phyloP scores from a whole-genome alignment of 2,113 vertebrate genomes.

The Phrynocephalus versicolor region DNA sequence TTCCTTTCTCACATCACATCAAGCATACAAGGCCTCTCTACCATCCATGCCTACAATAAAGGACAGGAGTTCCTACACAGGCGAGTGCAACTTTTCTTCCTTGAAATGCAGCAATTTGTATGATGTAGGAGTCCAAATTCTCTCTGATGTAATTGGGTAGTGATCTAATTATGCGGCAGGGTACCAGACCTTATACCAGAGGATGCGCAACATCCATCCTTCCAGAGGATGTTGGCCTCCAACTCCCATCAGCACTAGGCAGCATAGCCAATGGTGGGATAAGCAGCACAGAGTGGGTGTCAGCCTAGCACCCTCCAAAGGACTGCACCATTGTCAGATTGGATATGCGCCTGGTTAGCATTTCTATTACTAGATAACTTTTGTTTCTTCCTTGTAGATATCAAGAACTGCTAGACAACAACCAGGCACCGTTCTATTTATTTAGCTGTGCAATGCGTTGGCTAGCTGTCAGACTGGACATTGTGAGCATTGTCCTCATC shows the following conservation, averaged over 20 bases:
- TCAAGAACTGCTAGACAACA: conserved; percentile 88
- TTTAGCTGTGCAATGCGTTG: conserved; percentile 94
- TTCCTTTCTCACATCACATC: conserved; percentile 92
- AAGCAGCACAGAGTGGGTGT: too few relatives aligned
- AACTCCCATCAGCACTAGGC: too few relatives aligned
- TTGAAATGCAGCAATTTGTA: background rate
- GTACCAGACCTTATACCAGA: background rate
- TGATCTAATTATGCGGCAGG: background rate
- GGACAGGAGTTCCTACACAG: conserved; percentile 87
- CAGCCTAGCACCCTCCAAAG: too few relatives aligned
- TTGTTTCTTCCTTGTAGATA: conserved; percentile 75
- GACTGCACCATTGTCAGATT: too few relatives aligned
- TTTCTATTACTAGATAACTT: background rate
- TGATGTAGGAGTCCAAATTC: background rate
- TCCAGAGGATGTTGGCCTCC: too few relatives aligned
- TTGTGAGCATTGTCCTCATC: conserved; percentile 91
- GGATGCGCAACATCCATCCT: too few relatives aligned
- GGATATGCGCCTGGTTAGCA: too few relatives aligned
- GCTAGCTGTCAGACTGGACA: conserved; percentile 88
- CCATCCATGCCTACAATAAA: conserved; percentile 89
- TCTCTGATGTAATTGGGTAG: background rate
- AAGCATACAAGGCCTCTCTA: conserved; percentile 91
- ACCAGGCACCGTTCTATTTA: conserved; percentile 89
- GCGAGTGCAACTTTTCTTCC: conserved; percentile 64
- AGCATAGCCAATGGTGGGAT: too few relatives aligned